Conservation (phyloP, 2,113 vertebrate species). For the Thalassarche chlororhynchos region DNA sequence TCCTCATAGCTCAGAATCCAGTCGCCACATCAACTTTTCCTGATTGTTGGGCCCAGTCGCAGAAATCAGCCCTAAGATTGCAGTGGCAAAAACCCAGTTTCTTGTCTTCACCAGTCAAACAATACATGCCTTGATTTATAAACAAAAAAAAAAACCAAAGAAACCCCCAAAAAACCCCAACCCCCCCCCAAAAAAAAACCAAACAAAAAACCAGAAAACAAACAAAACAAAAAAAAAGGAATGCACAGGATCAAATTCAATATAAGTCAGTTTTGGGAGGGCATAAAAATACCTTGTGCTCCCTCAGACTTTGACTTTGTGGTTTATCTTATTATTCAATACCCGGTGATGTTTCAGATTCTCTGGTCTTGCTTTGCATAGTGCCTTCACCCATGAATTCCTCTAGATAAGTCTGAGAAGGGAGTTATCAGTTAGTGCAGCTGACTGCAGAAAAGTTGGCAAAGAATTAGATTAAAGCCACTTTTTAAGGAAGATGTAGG, state of each 20-base stretch:
- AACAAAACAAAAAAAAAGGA: not conserved
- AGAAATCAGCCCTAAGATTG: not conserved
- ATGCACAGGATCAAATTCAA: not conserved
- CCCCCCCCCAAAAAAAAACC: too few species aligned
- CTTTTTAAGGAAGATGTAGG: conserved; percentile 1
- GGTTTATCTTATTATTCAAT: conserved; percentile 24
- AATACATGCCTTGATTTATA: not conserved
- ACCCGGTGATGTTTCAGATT: conserved; percentile 12
- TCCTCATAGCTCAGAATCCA: not conserved
- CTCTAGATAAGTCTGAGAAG: conserved; percentile 21
- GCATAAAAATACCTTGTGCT: not conserved
- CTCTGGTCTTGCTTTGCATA: conserved; percentile 26
- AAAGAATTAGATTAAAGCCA: not conserved
- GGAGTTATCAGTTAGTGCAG: conserved; percentile 23
- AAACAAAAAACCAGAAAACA: not conserved
- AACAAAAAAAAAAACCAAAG: not conserved
- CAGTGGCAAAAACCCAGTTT: not conserved
- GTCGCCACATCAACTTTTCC: not conserved
- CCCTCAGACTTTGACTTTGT: conserved; percentile 22
- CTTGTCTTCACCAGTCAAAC: not conserved
- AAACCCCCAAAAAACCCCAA: too few species aligned
- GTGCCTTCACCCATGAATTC: conserved; percentile 25
- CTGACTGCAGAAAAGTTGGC: conserved; percentile 3
- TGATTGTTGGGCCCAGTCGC: not conserved
- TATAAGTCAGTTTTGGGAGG: not conserved